Evolutionary conservation across 1,140 invertebrate species (phyloP), one percentile per base, ranked within the genome.

Genomic region (Bombus breviceps): DNA sequence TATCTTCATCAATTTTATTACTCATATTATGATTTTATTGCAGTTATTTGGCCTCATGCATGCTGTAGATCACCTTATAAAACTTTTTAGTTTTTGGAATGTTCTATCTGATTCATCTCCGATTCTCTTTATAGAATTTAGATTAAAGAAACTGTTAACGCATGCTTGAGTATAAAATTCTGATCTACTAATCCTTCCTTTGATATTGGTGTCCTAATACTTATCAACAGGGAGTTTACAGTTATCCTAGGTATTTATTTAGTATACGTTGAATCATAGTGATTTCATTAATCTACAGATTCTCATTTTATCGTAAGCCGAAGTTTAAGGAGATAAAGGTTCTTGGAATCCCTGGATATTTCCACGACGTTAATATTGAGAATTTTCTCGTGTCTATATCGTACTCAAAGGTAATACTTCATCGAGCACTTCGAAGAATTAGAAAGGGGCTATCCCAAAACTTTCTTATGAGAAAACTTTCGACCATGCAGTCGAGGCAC

Each of bases 381-480:
- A 22, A 34, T 25, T 66, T 34, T 13, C 22, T 43, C 10, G 13
- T 37, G n/a, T 32, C 37, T 34, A 28, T 1, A 15, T 64, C 41
- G 4, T 37, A 4, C 22, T 9, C 4, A 25, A 34, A 73, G 15
- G 15, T 28, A 81, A 69, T 72, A 32, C 18, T 32, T 71, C 34
- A 41, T 34, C 43, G 34, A n/a, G 53, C 59, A 73, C 39, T 59
- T 81, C 3, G 53, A 34, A 3, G 32, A 59, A 71, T 71, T 71
- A 72, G 34, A 41, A 39, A n/a, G 53, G 37, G 15, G 32, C 22
- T n/a, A 6, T 59, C 9, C 41, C 0, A 10, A 34, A 83, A 76
- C 41, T 83, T 83, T 39, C 59, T 83, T 76, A 76, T 66, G 81
- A 76, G 59, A 37, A 66, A 83, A 83, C 81, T 83, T 83, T 43